A percentile compares a stretch with the other conserved stretches of the same genome.
These are phyloP conservation scores for Myathropa florea DNA, from an alignment of 2,888 invertebrate genomes.

Conservation along the genomic window DNA sequence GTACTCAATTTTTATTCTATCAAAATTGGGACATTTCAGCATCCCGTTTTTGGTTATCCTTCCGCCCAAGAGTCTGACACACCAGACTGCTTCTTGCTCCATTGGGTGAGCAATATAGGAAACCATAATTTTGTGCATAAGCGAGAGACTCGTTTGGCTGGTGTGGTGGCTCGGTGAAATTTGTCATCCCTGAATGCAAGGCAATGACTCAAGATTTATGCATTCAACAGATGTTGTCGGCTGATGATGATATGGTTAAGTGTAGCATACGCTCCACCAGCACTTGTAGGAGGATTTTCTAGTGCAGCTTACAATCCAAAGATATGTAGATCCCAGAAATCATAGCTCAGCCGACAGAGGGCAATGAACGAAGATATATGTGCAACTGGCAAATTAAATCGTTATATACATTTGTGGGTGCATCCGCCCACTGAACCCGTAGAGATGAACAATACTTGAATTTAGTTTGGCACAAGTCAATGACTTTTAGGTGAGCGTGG, in stretches of 20 bases:
- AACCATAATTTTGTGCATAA: slow-evolving; percentile 15
- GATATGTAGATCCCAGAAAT: slow-evolving; percentile 16
- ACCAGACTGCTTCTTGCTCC: slow-evolving; percentile 10
- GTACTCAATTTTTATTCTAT: slow-evolving; percentile 49
- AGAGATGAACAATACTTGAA: slow-evolving; percentile 6
- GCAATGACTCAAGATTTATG: slow-evolving; percentile 55
- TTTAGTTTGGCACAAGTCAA: slow-evolving; percentile 27
- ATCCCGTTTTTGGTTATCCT: slow-evolving; percentile 26
- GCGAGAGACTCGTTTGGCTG: slow-evolving; percentile 31
- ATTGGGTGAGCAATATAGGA: not conserved
- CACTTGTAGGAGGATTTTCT: not conserved
- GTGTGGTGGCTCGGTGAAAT: slow-evolving; percentile 31
- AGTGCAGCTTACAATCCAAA: not conserved
- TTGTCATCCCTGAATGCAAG: slow-evolving; percentile 51
- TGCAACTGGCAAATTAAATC: slow-evolving; percentile 36
- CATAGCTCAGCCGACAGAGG: slow-evolving; percentile 15
- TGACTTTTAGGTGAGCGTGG: slow-evolving; percentile 29
- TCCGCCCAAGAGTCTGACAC: slow-evolving; percentile 36
- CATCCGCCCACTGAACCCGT: not conserved
- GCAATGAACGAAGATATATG: slow-evolving; percentile 26
- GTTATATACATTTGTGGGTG: not conserved
- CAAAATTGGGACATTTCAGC: slow-evolving; percentile 54
- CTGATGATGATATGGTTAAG: slow-evolving; percentile 63
- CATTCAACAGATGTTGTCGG: slow-evolving; percentile 66
- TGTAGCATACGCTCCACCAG: slow-evolving; percentile 20